Evolutionary conservation across 1,140 invertebrate genomes (phyloP).

Genomic region (Drosophila trapezifrons): DNA sequence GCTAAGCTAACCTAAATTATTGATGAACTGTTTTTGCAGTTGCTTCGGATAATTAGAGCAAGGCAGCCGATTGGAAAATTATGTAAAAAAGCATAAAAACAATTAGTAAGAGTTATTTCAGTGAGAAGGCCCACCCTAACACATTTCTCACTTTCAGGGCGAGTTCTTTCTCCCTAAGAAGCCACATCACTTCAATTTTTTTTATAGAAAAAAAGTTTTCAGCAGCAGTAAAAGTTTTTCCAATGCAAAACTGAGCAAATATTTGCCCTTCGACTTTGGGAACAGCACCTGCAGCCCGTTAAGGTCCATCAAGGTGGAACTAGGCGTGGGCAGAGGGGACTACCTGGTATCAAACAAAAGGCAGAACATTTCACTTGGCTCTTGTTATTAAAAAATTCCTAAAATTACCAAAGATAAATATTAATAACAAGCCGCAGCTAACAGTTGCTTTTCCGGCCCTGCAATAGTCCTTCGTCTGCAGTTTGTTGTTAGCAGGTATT

Average conservation of each 20-base stretch:
- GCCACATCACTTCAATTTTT: constrained; percentile 60
- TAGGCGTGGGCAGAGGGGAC: constrained; percentile 7
- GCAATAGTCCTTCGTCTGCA: constrained; percentile 31
- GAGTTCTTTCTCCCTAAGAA: constrained; percentile 4
- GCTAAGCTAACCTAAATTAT: constrained; percentile 65
- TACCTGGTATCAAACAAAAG: constrained; percentile 56
- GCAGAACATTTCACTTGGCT: constrained; percentile 71
- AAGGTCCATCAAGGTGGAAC: constrained; percentile 32
- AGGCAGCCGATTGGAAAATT: constrained; percentile 46
- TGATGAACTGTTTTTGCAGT: constrained; percentile 50
- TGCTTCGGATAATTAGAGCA: constrained; percentile 35
- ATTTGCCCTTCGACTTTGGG: constrained; percentile 72
- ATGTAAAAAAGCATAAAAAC: constrained; percentile 32
- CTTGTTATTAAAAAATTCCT: constrained; percentile 82
- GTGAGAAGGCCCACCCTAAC: neutral
- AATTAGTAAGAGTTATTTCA: constrained; percentile 4
- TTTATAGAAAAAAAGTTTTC: constrained; percentile 69
- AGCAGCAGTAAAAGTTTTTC: constrained; percentile 56
- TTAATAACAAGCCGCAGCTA: constrained; percentile 78
- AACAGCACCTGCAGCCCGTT: constrained; percentile 44
- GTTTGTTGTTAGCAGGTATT: constrained; percentile 60
- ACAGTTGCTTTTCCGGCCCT: constrained; percentile 49
- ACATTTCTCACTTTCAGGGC: neutral
- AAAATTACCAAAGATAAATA: constrained; percentile 82
- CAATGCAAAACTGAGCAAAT: constrained; percentile 70